Base-by-base conservation (phyloP, 2,797 vertebrate species). In the Notolabrus celidotus region DNA sequence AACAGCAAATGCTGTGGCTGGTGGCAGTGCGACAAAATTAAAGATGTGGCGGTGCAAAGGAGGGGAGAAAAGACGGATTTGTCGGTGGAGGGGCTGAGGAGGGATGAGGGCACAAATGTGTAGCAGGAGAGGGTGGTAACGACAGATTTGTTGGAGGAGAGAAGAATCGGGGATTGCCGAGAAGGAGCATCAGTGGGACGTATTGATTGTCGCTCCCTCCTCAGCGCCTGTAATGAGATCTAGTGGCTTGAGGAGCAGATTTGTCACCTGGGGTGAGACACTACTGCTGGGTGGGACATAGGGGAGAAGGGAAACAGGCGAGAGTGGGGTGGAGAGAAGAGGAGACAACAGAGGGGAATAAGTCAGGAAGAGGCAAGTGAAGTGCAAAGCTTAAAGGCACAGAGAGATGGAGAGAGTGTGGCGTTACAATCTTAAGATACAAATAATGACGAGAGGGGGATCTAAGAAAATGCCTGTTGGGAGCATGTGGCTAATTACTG, bases 401-500 rank as follows among this genome's bases (percentile, higher is more conserved):
- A 47, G 34, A 36, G 39, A 46, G 76, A 64, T 22, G 64, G 49
- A 65, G 51, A 17, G 19, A 23, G 54, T 22, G 54, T 53, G 38
- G 45, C 42, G 66, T 56, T 58, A 50, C n/a, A n/a, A 67, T 71
- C 55, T 31, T 72, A 73, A 76, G 63, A 74, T 67, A 81, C 58
- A 74, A 88, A 76, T 65, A 58, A 82, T 73, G 85, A 83, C 76
- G 67, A 55, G 79, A 75, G 83, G 89, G 80, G 78, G 83, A 78
- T 82, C 57, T 79, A 67, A 85, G 83, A 83, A 89, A 90, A 78
- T 59, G 84, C 71, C 87, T 83, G 74, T 86, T 84, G 82, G 86
- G 86, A 84, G 78, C 82, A 66, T 75, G 74, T 74, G 67, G 76
- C 87, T 93, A 93, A 92, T 91, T 91, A 89, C 87, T 90, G 82